Evolutionary conservation across 2,888 invertebrate species (phyloP), one percentile per base, ranked within the genome.

Genomic region (Lepidochrysops patricia): DNA sequence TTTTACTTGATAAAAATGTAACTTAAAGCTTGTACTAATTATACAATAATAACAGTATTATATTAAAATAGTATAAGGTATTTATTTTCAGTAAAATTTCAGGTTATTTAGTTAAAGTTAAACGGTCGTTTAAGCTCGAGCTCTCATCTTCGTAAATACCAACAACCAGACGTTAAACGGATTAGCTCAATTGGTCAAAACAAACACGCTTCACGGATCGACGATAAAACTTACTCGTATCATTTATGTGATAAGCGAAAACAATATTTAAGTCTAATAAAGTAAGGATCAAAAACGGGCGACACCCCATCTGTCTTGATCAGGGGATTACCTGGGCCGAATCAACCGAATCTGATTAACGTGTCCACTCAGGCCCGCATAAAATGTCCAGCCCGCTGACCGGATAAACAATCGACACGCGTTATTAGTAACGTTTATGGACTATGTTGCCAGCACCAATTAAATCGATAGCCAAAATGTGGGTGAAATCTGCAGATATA

Each of bases 301-400:
- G 52, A 59, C 59, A 59, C 59, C 52, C 59, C 27, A 59, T 59
- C 52, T 35, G 29, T 77, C 76, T 77, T 73, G 65, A 67, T 66
- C 67, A 59, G 60, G 69, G 70, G 69, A 68, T 74, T 73, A 75
- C 70, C 72, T 70, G 70, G 67, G 71, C 63, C 69, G 67, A 71
- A 72, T 72, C 72, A 71, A 71, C 71, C 71, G 72, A 71, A 75
- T 68, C 70, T 76, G 75, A 75, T 74, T 72, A 73, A 75, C 71
- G 72, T 61, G 61, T 56, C 66, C 69, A 66, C 67, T 67, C 70
- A 68, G 67, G 71, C 71, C 72, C 72, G 73, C 70, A 73, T 73
- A 75, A 76, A 72, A 71, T 67, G 72, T 67, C 68, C 57, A n/a
- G 59, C 50, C 37, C 26, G 15, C 15, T 50, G 52, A 52, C 52